phyloP scores from a whole-genome alignment of 2,797 vertebrate species.

The Mus spretus region DNA sequence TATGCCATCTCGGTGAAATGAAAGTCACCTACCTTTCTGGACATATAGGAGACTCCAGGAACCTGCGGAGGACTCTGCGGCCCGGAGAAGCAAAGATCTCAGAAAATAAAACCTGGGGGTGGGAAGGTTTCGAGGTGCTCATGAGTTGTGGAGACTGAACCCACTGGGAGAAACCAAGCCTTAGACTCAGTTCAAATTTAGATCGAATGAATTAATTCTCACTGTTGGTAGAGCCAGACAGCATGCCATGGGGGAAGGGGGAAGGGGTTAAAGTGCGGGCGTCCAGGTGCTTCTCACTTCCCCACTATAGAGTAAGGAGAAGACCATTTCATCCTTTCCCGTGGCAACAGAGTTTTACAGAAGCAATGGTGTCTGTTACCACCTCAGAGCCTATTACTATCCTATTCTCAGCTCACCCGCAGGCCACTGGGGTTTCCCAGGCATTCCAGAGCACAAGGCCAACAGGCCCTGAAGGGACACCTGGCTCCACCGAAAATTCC shows the following conservation, averaged over 20 bases:
- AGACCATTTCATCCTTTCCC: not conserved
- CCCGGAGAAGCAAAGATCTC: slow-evolving; percentile 1
- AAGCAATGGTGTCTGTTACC: not conserved
- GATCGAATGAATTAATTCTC: not conserved
- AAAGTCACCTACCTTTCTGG: not conserved
- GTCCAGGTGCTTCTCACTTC: not conserved
- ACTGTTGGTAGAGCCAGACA: not conserved
- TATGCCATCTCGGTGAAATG: not conserved
- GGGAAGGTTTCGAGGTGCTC: not conserved
- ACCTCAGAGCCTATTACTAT: too few species aligned
- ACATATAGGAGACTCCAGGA: slow-evolving; percentile 7
- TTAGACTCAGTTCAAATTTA: not conserved
- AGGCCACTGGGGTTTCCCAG: not conserved
- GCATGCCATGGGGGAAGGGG: not conserved
- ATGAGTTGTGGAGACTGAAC: not conserved
- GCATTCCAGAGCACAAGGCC: not conserved
- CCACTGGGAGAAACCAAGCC: not conserved
- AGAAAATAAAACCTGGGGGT: not conserved
- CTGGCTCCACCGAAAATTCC: not conserved
- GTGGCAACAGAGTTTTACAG: not conserved
- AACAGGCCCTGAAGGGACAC: not conserved
- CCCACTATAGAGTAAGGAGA: not conserved
- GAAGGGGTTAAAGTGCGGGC: not conserved
- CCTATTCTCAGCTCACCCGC: not conserved
- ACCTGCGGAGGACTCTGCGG: not conserved